Evolutionary conservation across 2,113 vertebrate genomes (phyloP).

Genomic region (Dasypus novemcinctus): DNA sequence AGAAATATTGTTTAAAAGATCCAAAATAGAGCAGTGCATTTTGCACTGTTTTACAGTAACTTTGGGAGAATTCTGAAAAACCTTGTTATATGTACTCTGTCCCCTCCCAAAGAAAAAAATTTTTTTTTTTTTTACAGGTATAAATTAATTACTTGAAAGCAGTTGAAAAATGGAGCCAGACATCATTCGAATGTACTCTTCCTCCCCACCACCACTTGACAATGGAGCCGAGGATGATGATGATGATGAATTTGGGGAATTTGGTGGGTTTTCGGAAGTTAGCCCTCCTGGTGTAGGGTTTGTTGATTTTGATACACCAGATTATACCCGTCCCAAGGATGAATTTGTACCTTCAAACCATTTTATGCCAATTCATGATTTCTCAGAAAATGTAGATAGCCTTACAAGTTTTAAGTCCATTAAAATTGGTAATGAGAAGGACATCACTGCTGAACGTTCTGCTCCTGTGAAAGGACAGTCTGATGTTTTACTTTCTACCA

Average conservation of each 20-base stretch:
- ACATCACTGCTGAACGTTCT: constrained; percentile 66
- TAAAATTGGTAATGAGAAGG: constrained; percentile 81
- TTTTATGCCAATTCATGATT: constrained; percentile 85
- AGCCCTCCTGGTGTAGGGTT: constrained; percentile 84
- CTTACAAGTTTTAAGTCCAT: constrained; percentile 85
- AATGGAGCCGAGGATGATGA: constrained; percentile 91
- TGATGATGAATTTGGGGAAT: constrained; percentile 93
- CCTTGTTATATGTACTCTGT: background rate
- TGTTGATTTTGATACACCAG: constrained; percentile 84
- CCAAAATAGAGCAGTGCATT: constrained; percentile 29
- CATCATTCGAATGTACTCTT: constrained; percentile 90
- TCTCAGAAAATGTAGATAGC: constrained; percentile 82
- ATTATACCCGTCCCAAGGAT: constrained; percentile 81
- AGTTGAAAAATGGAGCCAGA: constrained; percentile 92
- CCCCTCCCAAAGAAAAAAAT: background rate
- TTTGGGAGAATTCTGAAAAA: constrained; percentile 42
- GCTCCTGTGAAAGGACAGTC: constrained; percentile 80
- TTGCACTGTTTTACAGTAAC: constrained; percentile 34
- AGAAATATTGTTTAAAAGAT: constrained; percentile 41
- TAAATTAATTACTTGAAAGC: constrained; percentile 80
- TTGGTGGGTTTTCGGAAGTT: constrained; percentile 89
- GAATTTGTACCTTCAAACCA: constrained; percentile 85
- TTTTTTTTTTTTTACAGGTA: constrained; percentile 76
- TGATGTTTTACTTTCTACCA: constrained; percentile 82
- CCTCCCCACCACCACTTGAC: constrained; percentile 90